phyloP scores from a whole-genome alignment of 2,113 vertebrate genomes.

The Thunnus thynnus region DNA sequence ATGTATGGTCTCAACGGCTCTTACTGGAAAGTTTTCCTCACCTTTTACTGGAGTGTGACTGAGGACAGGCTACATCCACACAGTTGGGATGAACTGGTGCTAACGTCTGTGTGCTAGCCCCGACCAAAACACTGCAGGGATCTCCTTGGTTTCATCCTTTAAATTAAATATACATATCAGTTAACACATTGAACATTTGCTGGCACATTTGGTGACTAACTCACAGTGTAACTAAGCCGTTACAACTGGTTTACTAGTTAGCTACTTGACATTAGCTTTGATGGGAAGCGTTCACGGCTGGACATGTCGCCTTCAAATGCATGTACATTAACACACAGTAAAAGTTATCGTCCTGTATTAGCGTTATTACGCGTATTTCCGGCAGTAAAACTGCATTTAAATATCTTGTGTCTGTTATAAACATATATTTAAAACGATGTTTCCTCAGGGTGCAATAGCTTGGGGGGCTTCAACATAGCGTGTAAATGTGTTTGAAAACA shows the following conservation, averaged over 20 bases:
- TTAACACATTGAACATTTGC: not conserved
- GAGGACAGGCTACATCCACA: constrained; percentile 63
- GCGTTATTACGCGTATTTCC: not conserved
- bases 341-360: constrained; percentile 56
- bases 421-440: not conserved
- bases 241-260: constrained; percentile 41
- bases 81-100: constrained; percentile 58
- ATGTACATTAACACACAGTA: constrained; percentile 28
- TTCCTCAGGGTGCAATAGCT: not conserved
- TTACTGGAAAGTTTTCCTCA: constrained; percentile 69
- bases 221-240: not conserved
- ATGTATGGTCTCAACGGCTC: constrained; percentile 15
- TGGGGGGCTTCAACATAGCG: constrained; percentile 10
- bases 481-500: constrained; percentile 69
- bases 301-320: constrained; percentile 21
- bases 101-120: constrained; percentile 58
- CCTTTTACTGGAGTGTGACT: constrained; percentile 13
- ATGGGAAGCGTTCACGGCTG: constrained; percentile 37
- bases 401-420: not conserved
- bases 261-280: constrained; percentile 64
- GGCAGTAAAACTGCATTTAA: not conserved
- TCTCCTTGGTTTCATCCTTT: not conserved
- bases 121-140: constrained; percentile 35
- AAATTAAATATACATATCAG: not conserved
- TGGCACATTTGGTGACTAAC: not conserved